Conservation (phyloP, 2,888 invertebrate genomes). For the Agrochola circellaris region DNA sequence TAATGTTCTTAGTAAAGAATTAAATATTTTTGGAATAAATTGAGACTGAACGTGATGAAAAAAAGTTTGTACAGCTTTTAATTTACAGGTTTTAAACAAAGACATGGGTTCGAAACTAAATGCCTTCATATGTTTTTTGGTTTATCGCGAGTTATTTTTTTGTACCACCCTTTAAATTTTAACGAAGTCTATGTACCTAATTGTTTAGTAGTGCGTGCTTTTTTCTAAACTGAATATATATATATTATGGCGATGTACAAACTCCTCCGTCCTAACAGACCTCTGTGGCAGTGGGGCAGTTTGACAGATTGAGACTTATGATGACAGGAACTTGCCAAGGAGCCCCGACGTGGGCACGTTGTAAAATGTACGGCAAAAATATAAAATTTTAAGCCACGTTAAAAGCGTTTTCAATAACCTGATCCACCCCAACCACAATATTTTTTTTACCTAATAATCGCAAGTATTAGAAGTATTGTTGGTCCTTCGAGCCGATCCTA, state of each 20-base stretch:
- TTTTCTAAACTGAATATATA: not conserved
- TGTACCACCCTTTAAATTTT: not conserved
- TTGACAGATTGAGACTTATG: too few relatives aligned
- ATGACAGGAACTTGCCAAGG: too few relatives aligned
- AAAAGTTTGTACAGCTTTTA: not conserved
- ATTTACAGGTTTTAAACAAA: not conserved
- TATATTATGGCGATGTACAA: too few relatives aligned
- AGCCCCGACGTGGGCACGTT: too few relatives aligned
- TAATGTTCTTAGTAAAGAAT: slow-evolving; percentile 2
- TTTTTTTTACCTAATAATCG: too few relatives aligned
- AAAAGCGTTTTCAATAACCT: too few relatives aligned
- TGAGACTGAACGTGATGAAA: not conserved
- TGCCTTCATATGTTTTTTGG: not conserved
- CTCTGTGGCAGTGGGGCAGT: too few relatives aligned
- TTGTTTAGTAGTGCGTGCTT: not conserved
- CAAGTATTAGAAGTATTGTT: not conserved
- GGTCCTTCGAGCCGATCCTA: not conserved
- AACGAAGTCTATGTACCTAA: not conserved
- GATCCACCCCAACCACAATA: too few relatives aligned
- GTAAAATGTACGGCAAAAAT: too few relatives aligned
- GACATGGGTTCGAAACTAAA: not conserved
- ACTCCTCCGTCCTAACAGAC: too few relatives aligned
- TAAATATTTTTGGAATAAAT: slow-evolving; percentile 18
- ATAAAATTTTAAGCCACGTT: too few relatives aligned
- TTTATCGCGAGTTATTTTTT: not conserved